Conservation (phyloP, 1,140 invertebrate species). For the Caerostris darwini region DNA sequence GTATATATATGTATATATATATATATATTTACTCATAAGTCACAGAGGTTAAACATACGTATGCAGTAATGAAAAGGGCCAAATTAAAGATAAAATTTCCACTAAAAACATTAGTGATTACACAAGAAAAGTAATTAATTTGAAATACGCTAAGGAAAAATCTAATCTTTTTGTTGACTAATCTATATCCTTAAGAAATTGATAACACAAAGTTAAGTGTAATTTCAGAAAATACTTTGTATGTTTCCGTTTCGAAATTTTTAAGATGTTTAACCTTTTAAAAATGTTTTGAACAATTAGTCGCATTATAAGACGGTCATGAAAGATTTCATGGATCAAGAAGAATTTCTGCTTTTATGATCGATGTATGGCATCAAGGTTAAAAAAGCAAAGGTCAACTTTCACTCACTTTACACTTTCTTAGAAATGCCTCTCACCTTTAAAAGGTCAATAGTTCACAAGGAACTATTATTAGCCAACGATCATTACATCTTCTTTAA, state of each 20-base stretch:
- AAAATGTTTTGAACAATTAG: background rate
- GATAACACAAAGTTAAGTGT: no score
- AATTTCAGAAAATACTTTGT: no score
- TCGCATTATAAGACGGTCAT: background rate
- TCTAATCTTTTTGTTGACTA: no score
- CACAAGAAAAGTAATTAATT: no score
- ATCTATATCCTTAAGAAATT: no score
- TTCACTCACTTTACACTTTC: background rate
- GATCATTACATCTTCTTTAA: background rate
- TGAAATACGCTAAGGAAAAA: no score
- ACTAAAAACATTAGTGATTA: no score
- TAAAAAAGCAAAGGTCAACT: background rate
- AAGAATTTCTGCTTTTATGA: background rate
- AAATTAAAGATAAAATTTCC: no score
- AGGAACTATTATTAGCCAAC: background rate
- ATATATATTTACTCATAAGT: no score
- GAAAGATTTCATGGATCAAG: background rate
- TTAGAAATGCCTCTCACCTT: background rate
- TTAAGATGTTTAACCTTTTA: background rate
- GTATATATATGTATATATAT: no score
- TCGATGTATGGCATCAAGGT: background rate
- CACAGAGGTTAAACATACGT: no score
- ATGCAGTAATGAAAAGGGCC: no score
- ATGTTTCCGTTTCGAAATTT: background rate
- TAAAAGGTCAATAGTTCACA: background rate